phyloP scores from a whole-genome alignment of 2,113 vertebrate genomes.

The Pseudorhombus dupliciocellatus region DNA sequence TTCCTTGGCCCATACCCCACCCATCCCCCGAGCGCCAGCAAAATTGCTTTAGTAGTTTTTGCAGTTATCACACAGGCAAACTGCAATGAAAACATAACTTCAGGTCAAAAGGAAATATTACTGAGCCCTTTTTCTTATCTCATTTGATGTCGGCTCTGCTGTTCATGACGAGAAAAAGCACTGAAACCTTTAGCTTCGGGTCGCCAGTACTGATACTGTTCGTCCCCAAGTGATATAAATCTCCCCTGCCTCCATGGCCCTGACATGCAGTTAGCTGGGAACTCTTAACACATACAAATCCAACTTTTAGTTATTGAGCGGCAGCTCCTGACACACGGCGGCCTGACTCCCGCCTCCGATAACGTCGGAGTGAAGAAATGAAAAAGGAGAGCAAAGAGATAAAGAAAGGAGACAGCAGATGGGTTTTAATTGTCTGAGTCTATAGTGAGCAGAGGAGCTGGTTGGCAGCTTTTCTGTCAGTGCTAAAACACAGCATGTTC shows the following conservation, averaged over 20 bases:
- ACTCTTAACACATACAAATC: background rate
- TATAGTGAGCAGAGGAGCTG: conserved; percentile 41
- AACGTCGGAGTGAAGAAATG: conserved; percentile 1
- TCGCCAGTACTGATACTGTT: background rate
- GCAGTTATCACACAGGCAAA: too few relatives aligned
- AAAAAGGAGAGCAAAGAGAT: conserved; percentile 9
- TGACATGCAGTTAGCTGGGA: background rate
- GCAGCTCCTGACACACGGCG: background rate
- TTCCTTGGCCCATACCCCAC: too few relatives aligned
- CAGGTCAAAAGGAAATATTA: background rate
- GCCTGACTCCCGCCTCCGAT: background rate
- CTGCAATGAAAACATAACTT: too few relatives aligned
- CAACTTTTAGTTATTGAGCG: background rate
- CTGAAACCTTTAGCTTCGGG: background rate
- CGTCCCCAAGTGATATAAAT: background rate
- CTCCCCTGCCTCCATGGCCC: background rate
- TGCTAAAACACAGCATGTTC: conserved; percentile 61
- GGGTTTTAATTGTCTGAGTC: conserved; percentile 51
- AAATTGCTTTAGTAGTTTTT: too few relatives aligned
- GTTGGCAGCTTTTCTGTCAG: conserved; percentile 60
- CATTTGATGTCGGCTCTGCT: background rate
- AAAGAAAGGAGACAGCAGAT: conserved; percentile 44
- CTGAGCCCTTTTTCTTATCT: background rate
- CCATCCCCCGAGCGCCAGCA: too few relatives aligned
- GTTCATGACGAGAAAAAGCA: too few relatives aligned